Evolutionary conservation across 2,888 invertebrate species (phyloP), one percentile per base, ranked within the genome.

Genomic region (Ceraclea dissimilis): DNA sequence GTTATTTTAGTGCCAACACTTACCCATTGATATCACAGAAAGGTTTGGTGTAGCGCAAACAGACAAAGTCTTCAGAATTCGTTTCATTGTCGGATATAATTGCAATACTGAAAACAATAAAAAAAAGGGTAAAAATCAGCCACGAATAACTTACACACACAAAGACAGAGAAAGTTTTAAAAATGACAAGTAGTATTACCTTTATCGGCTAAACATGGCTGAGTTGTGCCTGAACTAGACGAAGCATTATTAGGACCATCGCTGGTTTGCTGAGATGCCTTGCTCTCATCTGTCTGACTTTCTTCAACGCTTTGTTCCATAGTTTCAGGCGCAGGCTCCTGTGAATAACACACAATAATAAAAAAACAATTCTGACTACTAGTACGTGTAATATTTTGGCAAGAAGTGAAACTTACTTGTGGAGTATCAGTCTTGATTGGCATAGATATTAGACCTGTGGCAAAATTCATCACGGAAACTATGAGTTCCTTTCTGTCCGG

Each of bases 211-310:
- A 90, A 80, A 68, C 86, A 88, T 8, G 86, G 85, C 52, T 81
- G 75, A 53, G 76, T 73, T 16, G 76, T 74, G 51, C 76, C 74
- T 63, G 79, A 75, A 63, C 70, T 71, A 19, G 55, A 46, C 8
- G 52, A 33, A 26, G 52, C 33, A 16, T 54, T 16, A 26, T 56
- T 69, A 16, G 68, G 68, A 49, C 68, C 69, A 34, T 68, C 62
- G 8, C 54, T 52, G 58, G 71, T 77, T 59, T 76, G 76, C 66
- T 83, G 82, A 64, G 83, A 84, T 0, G 87, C 89, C 76, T 91
- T 91, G 68, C 86, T 88, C 71, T 93, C 92, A 68, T 93, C 92
- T 0, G 92, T 93, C 74, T 90, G 90, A 20, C 74, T 71, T 50
- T 79, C 78, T 63, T 70, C 71, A 13, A 59, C 44, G 2, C 47